These are phyloP conservation scores for Monomorium pharaonis DNA, from an alignment of 1,140 invertebrate genomes.

Conservation along the genomic window DNA sequence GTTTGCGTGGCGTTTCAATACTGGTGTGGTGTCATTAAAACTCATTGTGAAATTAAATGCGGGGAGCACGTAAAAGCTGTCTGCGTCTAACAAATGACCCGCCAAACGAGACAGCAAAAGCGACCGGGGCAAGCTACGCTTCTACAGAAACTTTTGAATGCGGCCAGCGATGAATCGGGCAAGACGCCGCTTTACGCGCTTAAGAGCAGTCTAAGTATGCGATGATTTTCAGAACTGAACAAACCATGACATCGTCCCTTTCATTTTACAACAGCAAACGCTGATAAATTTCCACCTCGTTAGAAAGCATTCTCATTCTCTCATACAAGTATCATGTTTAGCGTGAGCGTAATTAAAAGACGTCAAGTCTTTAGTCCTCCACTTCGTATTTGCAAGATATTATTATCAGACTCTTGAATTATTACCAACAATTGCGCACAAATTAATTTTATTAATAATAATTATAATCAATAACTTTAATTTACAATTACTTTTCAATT, in stretches of 20 bases:
- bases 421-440: not conserved
- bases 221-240: constrained; percentile 36
- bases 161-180: constrained; percentile 49
- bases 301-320: constrained; percentile 11
- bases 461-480: not conserved
- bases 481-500: not conserved
- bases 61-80: constrained; percentile 61
- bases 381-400: not conserved
- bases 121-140: constrained; percentile 4
- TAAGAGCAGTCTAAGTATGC: constrained; percentile 26
- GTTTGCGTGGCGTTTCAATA: constrained; percentile 54
- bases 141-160: constrained; percentile 43
- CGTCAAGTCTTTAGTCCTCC: not conserved
- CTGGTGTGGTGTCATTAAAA: constrained; percentile 56
- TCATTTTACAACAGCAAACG: constrained; percentile 26
- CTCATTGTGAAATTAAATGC: constrained; percentile 71
- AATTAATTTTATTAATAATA: constrained; percentile 1
- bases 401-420: not conserved
- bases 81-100: constrained; percentile 64
- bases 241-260: constrained; percentile 11
- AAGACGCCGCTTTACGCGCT: not conserved
- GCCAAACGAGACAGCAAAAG: constrained; percentile 43
- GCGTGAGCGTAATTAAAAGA: not conserved
- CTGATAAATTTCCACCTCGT: constrained; percentile 11
- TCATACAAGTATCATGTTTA: constrained; percentile 6